These are phyloP conservation scores for Cygnus olor DNA, from an alignment of 2,797 vertebrate species.

Conservation along the genomic window DNA sequence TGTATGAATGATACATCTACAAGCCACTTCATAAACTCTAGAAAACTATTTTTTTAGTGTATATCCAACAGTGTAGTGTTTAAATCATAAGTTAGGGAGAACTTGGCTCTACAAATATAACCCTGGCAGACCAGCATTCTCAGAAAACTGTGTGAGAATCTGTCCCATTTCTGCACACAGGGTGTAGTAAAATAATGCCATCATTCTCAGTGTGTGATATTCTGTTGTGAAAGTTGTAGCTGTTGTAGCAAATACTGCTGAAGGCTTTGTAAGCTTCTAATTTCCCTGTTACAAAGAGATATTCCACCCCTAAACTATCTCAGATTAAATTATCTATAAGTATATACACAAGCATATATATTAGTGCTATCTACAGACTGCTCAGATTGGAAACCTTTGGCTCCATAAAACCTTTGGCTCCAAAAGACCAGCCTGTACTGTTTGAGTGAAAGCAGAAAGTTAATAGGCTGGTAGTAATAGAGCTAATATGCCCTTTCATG, in stretches of 20 bases:
- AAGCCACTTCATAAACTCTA: background rate
- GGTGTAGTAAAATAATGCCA: background rate
- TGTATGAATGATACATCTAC: background rate
- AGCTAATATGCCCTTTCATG: slow-evolving; percentile 14
- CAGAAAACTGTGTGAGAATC: background rate
- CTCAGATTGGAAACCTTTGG: slow-evolving; percentile 11
- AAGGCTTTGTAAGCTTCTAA: background rate
- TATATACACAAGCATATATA: background rate
- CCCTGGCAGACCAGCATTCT: background rate
- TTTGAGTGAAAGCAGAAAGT: background rate
- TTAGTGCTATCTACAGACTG: background rate
- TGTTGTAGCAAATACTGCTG: background rate
- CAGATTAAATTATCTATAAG: background rate
- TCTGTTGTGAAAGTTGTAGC: background rate
- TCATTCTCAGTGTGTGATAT: background rate
- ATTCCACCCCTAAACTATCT: background rate
- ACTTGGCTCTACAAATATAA: background rate
- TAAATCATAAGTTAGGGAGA: background rate
- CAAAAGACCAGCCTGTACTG: background rate
- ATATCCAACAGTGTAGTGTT: background rate
- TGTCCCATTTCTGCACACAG: background rate
- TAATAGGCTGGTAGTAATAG: background rate
- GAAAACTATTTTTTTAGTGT: background rate
- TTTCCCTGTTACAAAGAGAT: background rate
- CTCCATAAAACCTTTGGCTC: background rate